Evolutionary conservation across 2,113 vertebrate genomes (phyloP).

Genomic region (Callopanchax toddi): DNA sequence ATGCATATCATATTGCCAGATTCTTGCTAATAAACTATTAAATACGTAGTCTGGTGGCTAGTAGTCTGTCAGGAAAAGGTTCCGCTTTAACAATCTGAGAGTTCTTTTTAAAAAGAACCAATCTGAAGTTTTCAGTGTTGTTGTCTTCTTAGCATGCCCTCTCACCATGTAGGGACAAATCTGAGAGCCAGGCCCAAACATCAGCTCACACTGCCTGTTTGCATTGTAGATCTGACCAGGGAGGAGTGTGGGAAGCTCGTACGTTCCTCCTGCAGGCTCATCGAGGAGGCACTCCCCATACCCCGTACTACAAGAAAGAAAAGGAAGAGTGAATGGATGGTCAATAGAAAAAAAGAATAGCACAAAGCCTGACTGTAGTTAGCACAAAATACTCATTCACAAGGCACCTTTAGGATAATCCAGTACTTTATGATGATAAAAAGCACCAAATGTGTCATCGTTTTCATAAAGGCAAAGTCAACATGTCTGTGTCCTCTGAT

Average conservation of each 20-base stretch:
- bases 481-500: constrained; percentile 43
- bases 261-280: constrained; percentile 86
- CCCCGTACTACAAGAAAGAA: constrained; percentile 82
- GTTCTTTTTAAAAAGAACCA: too few relatives aligned
- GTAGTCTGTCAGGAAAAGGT: too few relatives aligned
- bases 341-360: constrained; percentile 4
- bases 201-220: constrained; percentile 95
- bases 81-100: too few relatives aligned
- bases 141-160: neutral
- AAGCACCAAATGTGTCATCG: constrained; percentile 38
- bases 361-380: neutral
- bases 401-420: neutral
- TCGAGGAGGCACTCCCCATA: constrained; percentile 97
- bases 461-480: constrained; percentile 38
- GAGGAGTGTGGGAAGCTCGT: constrained; percentile 86
- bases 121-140: too few relatives aligned
- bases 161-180: constrained; percentile 95
- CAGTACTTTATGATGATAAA: constrained; percentile 19
- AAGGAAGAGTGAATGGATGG: neutral
- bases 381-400: constrained; percentile 10
- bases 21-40: too few relatives aligned
- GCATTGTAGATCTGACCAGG: constrained; percentile 91
- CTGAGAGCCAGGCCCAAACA: constrained; percentile 93
- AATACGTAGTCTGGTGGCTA: too few relatives aligned
- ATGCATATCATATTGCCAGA: too few relatives aligned